Base-by-base conservation (phyloP, 2,113 vertebrate species). In the Chitala chitala region DNA sequence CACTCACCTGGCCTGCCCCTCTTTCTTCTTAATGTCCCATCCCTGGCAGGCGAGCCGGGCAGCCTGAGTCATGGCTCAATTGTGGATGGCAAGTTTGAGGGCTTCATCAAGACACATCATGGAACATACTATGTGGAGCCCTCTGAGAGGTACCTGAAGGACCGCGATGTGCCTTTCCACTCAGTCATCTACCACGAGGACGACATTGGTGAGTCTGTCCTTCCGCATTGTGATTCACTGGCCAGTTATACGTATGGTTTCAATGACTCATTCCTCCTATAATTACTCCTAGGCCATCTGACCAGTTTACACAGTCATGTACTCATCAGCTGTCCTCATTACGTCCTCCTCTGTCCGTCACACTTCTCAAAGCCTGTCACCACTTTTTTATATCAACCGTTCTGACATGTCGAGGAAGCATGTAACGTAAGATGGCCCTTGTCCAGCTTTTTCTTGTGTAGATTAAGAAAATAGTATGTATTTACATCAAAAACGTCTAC, bases 101-200 rank as follows among this genome's bases (percentile, higher is more conserved):
- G 97, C 78, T 98, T 98, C 87, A 93, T 99, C 80, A 91, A 92
- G 79, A 98, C 95, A 79, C 92, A 87, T 74, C 90, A 93, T 48
- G 96, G 97, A 54, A 98, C 88, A 22, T 99, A 92, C 88, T 99
- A 98, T 64, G 89, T 99, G 83, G 97, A 99, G 80, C 97, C 95
- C 73, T 87, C 87, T 2, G 95, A 96, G 82, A 90, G 96, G 91
- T 98, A 98, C 79, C 88, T 98, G 86, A 91, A 92, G 85, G 93
- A 88, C 76, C 91, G 89, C 84, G 88, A 90, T 33, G 89, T 96
- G 46, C 94, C 96, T 0, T 99, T 96, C 86, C 97, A 99, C 72
- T 99, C 97, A 13, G 95, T 99, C 85, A 99, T 99, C 85, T 99
- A 99, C 88, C 97, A 99, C 40, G 96, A 98, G 88, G 95, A 98